Percentiles rank a stretch among this genome's conserved stretches.
Evolutionary conservation across 2,113 vertebrate species (phyloP).

Genomic region (Tyto alba): DNA sequence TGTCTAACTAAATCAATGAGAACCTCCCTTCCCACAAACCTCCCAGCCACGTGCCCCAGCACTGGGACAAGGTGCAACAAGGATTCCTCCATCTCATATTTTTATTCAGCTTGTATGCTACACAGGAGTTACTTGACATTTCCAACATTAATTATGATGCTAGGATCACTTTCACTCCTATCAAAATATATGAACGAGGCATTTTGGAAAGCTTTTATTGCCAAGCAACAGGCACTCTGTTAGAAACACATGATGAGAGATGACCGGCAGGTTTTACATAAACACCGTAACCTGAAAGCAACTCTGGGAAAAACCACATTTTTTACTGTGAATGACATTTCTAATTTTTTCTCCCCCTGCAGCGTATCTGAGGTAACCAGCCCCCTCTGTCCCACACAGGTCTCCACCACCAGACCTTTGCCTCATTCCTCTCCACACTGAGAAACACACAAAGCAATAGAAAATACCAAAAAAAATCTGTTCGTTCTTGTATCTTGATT

Average conservation of each 20-base stretch:
- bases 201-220: constrained; percentile 41
- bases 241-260: background rate
- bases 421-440: background rate
- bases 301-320: background rate
- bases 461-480: background rate
- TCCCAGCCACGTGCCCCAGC: background rate
- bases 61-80: background rate
- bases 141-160: background rate
- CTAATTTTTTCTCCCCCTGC: background rate
- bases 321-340: background rate
- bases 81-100: background rate
- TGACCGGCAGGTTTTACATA: constrained; percentile 30
- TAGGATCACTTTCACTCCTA: constrained; percentile 3
- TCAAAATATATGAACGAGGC: background rate
- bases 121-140: background rate
- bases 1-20: background rate
- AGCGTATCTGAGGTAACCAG: constrained; percentile 18
- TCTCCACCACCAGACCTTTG: background rate
- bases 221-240: constrained; percentile 51
- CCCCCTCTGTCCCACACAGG: constrained; percentile 30
- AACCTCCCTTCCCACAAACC: background rate
- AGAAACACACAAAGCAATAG: background rate
- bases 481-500: background rate
- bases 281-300: background rate
- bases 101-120: background rate